A percentile compares a stretch with the other conserved stretches of the same genome.
phyloP scores from a whole-genome alignment of 2,888 invertebrate species.

The Pardosa pseudoannulata region DNA sequence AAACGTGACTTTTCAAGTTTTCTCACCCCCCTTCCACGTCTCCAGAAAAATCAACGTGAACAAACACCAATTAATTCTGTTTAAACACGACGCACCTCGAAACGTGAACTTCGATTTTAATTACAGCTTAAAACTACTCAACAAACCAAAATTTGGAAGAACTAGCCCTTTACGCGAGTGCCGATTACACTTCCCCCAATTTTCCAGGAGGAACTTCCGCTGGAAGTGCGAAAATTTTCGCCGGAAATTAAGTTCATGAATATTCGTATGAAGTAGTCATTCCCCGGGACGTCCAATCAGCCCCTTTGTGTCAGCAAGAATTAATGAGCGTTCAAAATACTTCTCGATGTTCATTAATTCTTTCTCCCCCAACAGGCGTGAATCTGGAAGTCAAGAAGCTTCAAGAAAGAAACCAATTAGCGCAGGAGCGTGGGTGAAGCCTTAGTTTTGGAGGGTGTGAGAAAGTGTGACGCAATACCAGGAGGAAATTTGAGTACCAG shows the following conservation, averaged over 20 bases:
- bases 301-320: not conserved
- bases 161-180: not conserved
- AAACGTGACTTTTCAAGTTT: too few relatives aligned
- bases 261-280: not conserved
- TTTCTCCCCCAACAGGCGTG: too few relatives aligned
- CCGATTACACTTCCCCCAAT: not conserved
- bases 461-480: too few relatives aligned
- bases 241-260: conserved; percentile 9
- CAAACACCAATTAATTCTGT: not conserved
- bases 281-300: not conserved
- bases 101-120: not conserved
- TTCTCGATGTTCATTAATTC: not conserved
- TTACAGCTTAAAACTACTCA: not conserved
- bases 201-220: not conserved
- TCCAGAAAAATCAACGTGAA: not conserved
- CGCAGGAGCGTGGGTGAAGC: too few relatives aligned
- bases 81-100: not conserved
- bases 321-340: not conserved
- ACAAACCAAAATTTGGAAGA: not conserved
- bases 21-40: too few relatives aligned
- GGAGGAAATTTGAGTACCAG: too few relatives aligned
- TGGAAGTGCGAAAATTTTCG: not conserved
- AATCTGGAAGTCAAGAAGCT: too few relatives aligned
- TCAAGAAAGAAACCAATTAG: too few relatives aligned
- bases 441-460: too few relatives aligned